These are phyloP conservation scores for Geopemphigus sp. DNA, from an alignment of 1,140 invertebrate genomes.

Conservation along the genomic window DNA sequence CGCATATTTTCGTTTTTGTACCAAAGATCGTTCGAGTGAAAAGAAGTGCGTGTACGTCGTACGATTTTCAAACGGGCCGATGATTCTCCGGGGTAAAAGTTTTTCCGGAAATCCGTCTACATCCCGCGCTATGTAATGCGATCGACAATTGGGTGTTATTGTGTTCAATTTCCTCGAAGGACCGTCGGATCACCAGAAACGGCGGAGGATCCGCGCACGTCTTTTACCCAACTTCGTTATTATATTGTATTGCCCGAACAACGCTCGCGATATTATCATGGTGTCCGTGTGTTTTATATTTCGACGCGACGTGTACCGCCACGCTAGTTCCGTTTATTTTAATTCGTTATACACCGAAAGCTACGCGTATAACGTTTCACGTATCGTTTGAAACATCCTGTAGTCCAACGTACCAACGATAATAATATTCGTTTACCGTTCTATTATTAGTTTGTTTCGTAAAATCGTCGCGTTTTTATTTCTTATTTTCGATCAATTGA, in stretches of 20 bases:
- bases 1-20: neutral
- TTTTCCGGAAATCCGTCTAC: too few relatives aligned
- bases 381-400: neutral
- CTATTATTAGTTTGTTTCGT: too few relatives aligned
- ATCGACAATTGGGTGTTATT: neutral
- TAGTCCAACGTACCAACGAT: too few relatives aligned
- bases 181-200: too few relatives aligned
- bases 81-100: too few relatives aligned
- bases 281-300: too few relatives aligned
- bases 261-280: neutral
- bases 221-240: conserved; percentile 18
- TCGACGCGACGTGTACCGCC: neutral
- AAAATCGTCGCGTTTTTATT: too few relatives aligned
- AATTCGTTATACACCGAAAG: neutral
- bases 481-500: too few relatives aligned
- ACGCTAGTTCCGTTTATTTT: neutral
- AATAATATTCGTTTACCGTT: too few relatives aligned
- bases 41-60: too few relatives aligned
- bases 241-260: neutral
- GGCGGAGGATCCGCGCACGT: too few relatives aligned
- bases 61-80: too few relatives aligned
- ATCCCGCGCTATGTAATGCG: neutral
- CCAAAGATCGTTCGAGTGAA: neutral
- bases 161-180: neutral
- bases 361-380: neutral